A percentile compares a stretch with the other conserved stretches of the same genome.
Evolutionary conservation across 2,888 invertebrate species (phyloP).

Genomic region (Xestia ashworthii): DNA sequence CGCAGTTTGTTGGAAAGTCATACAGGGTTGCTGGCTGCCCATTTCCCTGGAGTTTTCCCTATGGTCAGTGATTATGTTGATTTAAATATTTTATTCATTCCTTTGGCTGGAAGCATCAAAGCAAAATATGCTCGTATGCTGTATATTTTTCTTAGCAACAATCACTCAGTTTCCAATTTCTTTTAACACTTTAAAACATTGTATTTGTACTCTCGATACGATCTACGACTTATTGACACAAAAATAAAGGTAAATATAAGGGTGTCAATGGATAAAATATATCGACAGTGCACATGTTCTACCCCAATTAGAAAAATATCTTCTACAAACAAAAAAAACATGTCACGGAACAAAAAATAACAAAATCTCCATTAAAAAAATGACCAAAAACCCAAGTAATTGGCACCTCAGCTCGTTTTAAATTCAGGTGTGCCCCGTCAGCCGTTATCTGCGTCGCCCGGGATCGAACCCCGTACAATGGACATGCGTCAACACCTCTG

Average conservation of each 20-base stretch:
- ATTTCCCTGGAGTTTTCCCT: neutral
- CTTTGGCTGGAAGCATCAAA: neutral
- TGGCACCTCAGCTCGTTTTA: conserved; percentile 74
- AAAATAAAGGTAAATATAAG: neutral
- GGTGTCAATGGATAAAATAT: neutral
- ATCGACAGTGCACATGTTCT: neutral
- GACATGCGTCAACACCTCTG: conserved; percentile 75
- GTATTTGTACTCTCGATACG: neutral
- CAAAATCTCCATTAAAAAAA: conserved; percentile 39
- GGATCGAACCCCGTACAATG: conserved; percentile 73
- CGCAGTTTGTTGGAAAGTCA: neutral
- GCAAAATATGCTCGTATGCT: neutral
- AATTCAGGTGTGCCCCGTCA: conserved; percentile 78
- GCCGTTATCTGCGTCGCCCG: conserved; percentile 73
- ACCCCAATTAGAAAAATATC: conserved; percentile 9
- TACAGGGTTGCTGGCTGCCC: neutral
- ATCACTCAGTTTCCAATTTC: neutral
- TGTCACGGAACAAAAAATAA: conserved; percentile 39
- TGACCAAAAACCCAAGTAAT: conserved; percentile 66
- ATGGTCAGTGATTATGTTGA: neutral
- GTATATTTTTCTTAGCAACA: neutral
- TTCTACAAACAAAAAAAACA: neutral
- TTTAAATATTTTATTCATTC: neutral
- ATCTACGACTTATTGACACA: neutral
- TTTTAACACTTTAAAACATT: neutral